Percentiles rank a stretch among this genome's conserved stretches.
Conservation (phyloP, 1,140 invertebrate genomes). For the Brachionus angularis region DNA sequence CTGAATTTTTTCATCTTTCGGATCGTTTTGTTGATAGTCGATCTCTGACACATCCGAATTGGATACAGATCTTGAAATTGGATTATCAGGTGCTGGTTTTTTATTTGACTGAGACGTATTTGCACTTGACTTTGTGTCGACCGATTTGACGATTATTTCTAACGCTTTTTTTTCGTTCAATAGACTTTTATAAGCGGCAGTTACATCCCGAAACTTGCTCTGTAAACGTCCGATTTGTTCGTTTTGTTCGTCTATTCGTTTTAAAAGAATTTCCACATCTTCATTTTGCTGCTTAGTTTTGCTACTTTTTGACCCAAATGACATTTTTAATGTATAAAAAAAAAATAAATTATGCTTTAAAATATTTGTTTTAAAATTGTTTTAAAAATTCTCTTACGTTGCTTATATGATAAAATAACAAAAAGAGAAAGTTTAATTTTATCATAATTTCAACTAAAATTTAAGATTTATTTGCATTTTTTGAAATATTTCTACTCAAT, state of each 20-base stretch:
- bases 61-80: background rate
- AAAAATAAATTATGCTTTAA: no score
- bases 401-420: no score
- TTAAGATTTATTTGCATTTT: no score
- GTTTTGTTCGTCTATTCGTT: conserved; percentile 19
- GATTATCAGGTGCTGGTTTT: background rate
- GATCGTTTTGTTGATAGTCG: background rate
- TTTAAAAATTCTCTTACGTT: no score
- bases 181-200: conserved; percentile 16
- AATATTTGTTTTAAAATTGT: no score
- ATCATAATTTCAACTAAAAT: no score
- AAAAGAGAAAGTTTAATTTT: no score
- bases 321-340: no score
- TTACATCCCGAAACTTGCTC: conserved; percentile 18
- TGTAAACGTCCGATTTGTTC: conserved; percentile 1
- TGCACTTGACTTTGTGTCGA: background rate
- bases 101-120: background rate
- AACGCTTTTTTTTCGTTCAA: conserved; percentile 22
- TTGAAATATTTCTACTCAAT: no score
- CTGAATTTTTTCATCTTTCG: conserved; percentile 14
- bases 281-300: no score
- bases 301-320: no score
- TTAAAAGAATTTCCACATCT: background rate
- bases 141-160: conserved; percentile 40
- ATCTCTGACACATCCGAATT: conserved; percentile 32